A percentile compares a stretch with the other conserved stretches of the same genome.
Evolutionary conservation across 1,140 invertebrate genomes (phyloP).

Genomic region (Lordiphosa collinella): DNA sequence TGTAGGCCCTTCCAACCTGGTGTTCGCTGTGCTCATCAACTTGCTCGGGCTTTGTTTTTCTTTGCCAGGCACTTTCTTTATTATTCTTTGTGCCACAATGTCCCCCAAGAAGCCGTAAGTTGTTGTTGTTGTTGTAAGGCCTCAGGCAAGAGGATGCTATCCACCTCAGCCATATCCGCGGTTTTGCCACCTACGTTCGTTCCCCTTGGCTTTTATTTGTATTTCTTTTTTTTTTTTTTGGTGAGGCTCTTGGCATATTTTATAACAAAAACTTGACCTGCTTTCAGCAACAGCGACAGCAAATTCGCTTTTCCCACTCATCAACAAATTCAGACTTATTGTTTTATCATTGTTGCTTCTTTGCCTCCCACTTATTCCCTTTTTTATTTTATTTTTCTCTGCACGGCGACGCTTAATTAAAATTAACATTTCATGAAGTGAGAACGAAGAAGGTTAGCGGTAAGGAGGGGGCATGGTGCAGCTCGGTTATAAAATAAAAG

Average conservation of each 20-base stretch:
- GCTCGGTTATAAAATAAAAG: conserved; percentile 21
- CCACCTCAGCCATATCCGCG: conserved; percentile 24
- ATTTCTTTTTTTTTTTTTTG: conserved; percentile 51
- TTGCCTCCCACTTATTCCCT: conserved; percentile 3
- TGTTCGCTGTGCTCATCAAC: not conserved
- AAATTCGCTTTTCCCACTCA: conserved; percentile 30
- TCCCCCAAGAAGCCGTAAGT: conserved; percentile 56
- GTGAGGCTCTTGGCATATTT: conserved; percentile 65
- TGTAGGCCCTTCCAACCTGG: too few relatives aligned
- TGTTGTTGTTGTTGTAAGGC: conserved; percentile 1
- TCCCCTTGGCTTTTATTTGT: conserved; percentile 38
- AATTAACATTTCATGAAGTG: conserved; percentile 71
- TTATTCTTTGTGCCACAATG: conserved; percentile 26
- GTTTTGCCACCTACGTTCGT: conserved; percentile 1
- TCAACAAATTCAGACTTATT: conserved; percentile 16
- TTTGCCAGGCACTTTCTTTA: conserved; percentile 27
- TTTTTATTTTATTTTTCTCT: conserved; percentile 22
- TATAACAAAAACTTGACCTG: conserved; percentile 73
- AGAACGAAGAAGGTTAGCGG: conserved; percentile 3
- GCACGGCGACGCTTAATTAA: conserved; percentile 55
- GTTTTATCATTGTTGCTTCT: conserved; percentile 40
- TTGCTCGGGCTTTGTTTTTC: conserved; percentile 47
- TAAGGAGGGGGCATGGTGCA: conserved; percentile 4
- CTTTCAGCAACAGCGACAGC: conserved; percentile 37
- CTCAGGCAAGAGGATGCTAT: too few relatives aligned